Conservation (phyloP, 1,140 invertebrate genomes). For the Drosophila tristis region DNA sequence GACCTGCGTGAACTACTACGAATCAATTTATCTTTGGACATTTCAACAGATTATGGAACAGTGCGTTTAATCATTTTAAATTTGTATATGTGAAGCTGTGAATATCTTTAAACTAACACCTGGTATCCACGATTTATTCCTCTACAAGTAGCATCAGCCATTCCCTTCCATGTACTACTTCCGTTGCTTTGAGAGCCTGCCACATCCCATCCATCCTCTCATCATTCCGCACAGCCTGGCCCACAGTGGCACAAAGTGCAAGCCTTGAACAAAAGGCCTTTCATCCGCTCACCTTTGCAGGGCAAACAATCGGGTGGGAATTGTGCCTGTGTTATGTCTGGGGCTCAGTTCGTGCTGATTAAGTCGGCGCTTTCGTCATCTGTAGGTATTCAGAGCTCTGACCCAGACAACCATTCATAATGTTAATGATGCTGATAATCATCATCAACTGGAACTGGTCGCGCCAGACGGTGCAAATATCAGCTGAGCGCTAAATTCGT, state of each 20-base stretch:
- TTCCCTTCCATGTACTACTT: no score
- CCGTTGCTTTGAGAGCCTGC: background rate
- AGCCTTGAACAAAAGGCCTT: constrained; percentile 11
- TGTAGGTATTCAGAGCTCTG: constrained; percentile 34
- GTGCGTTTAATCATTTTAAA: no score
- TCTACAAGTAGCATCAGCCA: no score
- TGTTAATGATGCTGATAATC: constrained; percentile 44
- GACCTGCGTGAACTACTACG: background rate
- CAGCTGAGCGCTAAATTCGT: constrained; percentile 61
- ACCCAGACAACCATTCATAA: constrained; percentile 27
- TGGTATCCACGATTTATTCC: no score
- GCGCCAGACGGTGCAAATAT: constrained; percentile 58
- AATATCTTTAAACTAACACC: no score
- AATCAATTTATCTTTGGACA: no score
- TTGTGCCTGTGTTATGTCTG: constrained; percentile 32
- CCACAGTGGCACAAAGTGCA: constrained; percentile 7
- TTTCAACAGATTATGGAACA: no score
- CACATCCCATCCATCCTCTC: constrained; percentile 1
- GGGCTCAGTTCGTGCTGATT: constrained; percentile 12
- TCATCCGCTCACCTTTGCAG: constrained; percentile 29
- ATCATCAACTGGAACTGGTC: constrained; percentile 19
- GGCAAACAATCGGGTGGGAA: constrained; percentile 59
- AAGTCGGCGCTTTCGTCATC: constrained; percentile 58
- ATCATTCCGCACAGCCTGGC: constrained; percentile 5
- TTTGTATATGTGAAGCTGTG: no score